Conservation (phyloP, 2,888 invertebrate species). For the Cephus pygmeus region DNA sequence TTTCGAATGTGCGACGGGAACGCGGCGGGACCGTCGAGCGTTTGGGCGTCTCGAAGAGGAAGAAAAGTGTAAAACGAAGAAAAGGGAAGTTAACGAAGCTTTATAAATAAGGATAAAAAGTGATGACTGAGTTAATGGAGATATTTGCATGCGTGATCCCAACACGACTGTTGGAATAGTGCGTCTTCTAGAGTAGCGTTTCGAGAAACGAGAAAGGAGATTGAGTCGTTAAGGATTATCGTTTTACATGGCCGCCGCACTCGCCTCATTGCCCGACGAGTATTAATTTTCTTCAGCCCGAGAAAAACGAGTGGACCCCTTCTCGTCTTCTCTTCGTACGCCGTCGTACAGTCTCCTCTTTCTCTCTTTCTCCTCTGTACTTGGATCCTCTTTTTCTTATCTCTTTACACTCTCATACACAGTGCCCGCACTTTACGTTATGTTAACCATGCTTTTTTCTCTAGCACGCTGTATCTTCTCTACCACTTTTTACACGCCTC, state of each 20-base stretch:
- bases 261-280: constrained; percentile 31
- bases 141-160: background rate
- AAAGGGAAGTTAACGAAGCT: background rate
- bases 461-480: background rate
- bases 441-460: background rate
- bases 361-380: constrained; percentile 16
- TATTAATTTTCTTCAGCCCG: constrained; percentile 41
- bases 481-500: background rate
- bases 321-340: constrained; percentile 13
- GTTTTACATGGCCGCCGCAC: constrained; percentile 35
- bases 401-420: constrained; percentile 16
- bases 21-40: too few species aligned
- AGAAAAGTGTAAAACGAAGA: background rate
- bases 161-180: background rate
- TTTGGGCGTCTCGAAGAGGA: background rate
- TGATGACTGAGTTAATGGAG: background rate
- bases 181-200: background rate
- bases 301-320: constrained; percentile 7
- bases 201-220: constrained; percentile 26
- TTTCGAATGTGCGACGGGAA: too few species aligned
- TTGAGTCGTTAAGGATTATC: constrained; percentile 46
- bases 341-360: constrained; percentile 15
- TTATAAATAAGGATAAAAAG: background rate
- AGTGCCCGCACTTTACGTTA: background rate
- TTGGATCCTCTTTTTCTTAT: constrained; percentile 16